Percentiles rank a stretch among this genome's conserved stretches.
These are phyloP conservation scores for Archaeoteleia sp. DNA, from an alignment of 2,888 invertebrate genomes.

Conservation along the genomic window DNA sequence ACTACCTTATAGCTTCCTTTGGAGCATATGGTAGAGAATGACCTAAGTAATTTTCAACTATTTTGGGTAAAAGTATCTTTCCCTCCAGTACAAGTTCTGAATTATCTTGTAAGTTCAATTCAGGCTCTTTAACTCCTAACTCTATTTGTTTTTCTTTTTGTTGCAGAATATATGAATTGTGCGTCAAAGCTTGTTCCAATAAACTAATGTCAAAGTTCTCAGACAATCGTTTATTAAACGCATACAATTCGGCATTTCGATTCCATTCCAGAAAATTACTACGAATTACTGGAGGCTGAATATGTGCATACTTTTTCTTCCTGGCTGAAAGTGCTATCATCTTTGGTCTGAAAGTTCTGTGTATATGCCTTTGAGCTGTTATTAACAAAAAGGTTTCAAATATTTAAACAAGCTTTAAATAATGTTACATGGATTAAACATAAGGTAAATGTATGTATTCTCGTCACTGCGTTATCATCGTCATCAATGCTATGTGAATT, in stretches of 20 bases:
- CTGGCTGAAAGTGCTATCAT: conserved; percentile 79
- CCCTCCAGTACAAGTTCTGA: conserved; percentile 82
- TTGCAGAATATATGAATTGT: conserved; percentile 84
- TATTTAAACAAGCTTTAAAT: too few relatives aligned
- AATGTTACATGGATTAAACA: too few relatives aligned
- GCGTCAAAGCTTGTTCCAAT: conserved; percentile 86
- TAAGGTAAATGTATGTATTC: too few relatives aligned
- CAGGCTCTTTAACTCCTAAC: conserved; percentile 80
- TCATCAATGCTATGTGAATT: too few relatives aligned
- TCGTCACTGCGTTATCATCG: too few relatives aligned
- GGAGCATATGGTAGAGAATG: conserved; percentile 84
- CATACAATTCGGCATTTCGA: conserved; percentile 88
- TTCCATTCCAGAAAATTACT: conserved; percentile 90
- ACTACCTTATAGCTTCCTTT: conserved; percentile 81
- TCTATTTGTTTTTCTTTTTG: conserved; percentile 83
- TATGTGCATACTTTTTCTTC: conserved; percentile 70
- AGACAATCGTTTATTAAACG: conserved; percentile 89
- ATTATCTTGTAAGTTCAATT: conserved; percentile 81
- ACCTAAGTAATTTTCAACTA: conserved; percentile 82
- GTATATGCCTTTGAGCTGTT: conserved; percentile 72
- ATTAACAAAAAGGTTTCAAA: too few relatives aligned
- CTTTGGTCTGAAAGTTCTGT: conserved; percentile 84
- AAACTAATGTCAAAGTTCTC: conserved; percentile 86
- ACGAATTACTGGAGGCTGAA: conserved; percentile 72
- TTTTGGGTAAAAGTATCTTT: conserved; percentile 79